phyloP scores from a whole-genome alignment of 2,113 vertebrate genomes.

The Onychorhynchus coronatus region DNA sequence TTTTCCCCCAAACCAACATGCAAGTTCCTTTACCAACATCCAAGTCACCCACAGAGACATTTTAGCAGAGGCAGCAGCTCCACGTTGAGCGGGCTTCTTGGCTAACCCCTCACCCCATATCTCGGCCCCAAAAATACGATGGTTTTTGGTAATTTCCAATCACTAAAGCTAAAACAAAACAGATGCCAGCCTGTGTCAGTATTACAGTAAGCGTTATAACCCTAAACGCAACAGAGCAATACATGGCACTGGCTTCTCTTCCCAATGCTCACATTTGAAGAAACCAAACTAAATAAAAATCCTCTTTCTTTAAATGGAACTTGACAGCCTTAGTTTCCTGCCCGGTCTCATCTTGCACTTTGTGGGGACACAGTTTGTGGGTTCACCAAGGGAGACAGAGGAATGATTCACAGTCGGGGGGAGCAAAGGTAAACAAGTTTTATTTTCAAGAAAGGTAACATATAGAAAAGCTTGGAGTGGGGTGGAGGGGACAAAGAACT shows the following conservation, averaged over 20 bases:
- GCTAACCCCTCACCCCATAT: not conserved
- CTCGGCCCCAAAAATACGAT: not conserved
- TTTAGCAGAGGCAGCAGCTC: not conserved
- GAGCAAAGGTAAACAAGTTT: rapidly evolving
- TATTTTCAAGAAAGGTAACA: not conserved
- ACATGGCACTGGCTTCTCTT: slow-evolving; percentile 3
- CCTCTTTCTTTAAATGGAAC: slow-evolving; percentile 22
- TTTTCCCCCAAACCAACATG: slow-evolving; percentile 39
- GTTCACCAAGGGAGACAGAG: not conserved
- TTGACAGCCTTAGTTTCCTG: not conserved
- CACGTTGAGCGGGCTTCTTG: not conserved
- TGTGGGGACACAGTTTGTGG: not conserved
- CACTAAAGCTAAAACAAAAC: slow-evolving; percentile 24
- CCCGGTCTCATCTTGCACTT: not conserved
- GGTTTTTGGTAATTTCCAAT: slow-evolving; percentile 15
- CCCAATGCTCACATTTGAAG: not conserved
- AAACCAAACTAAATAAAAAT: slow-evolving; percentile 41
- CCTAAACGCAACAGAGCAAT: slow-evolving; percentile 22
- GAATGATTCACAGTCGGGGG: not conserved
- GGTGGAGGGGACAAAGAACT: not conserved
- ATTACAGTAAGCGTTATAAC: slow-evolving; percentile 27
- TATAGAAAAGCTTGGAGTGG: not conserved
- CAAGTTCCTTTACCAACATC: slow-evolving; percentile 13
- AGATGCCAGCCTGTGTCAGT: slow-evolving; percentile 26
- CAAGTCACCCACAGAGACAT: slow-evolving; percentile 8